Conservation (phyloP, 2,888 invertebrate species). For the Priapulus caudatus region DNA sequence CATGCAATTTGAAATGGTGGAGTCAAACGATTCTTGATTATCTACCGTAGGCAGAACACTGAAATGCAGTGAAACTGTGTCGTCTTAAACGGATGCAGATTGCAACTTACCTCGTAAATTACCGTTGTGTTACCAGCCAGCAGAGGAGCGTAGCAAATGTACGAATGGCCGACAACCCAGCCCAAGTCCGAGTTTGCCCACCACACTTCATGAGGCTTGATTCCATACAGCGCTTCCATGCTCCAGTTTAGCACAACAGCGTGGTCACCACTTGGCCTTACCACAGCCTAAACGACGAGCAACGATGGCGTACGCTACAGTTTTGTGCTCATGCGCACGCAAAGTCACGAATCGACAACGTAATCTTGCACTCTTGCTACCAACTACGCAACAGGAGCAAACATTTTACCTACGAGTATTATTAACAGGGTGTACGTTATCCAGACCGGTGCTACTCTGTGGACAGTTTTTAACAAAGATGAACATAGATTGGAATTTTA, state of each 20-base stretch:
- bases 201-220: slow-evolving; percentile 54
- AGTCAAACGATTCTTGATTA: too few relatives aligned
- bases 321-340: background rate
- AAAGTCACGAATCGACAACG: background rate
- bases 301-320: slow-evolving; percentile 4
- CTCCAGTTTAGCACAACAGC: slow-evolving; percentile 72
- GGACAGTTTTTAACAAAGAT: too few relatives aligned
- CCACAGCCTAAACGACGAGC: slow-evolving; percentile 55
- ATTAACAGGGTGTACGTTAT: too few relatives aligned
- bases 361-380: too few relatives aligned
- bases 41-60: too few relatives aligned
- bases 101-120: slow-evolving; percentile 32
- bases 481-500: too few relatives aligned
- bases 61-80: slow-evolving; percentile 4
- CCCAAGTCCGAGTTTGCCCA: slow-evolving; percentile 82
- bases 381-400: too few relatives aligned
- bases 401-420: too few relatives aligned
- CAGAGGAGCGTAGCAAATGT: slow-evolving; percentile 81
- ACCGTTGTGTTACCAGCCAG: slow-evolving; percentile 57
- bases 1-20: too few relatives aligned
- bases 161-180: slow-evolving; percentile 90
- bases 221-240: slow-evolving; percentile 65
- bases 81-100: slow-evolving; percentile 9
- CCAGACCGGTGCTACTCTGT: too few relatives aligned
- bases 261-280: slow-evolving; percentile 75